Percentiles rank a stretch among this genome's conserved stretches.
These are phyloP conservation scores for Penaeus japonicus DNA, from an alignment of 1,140 invertebrate genomes.

Conservation along the genomic window DNA sequence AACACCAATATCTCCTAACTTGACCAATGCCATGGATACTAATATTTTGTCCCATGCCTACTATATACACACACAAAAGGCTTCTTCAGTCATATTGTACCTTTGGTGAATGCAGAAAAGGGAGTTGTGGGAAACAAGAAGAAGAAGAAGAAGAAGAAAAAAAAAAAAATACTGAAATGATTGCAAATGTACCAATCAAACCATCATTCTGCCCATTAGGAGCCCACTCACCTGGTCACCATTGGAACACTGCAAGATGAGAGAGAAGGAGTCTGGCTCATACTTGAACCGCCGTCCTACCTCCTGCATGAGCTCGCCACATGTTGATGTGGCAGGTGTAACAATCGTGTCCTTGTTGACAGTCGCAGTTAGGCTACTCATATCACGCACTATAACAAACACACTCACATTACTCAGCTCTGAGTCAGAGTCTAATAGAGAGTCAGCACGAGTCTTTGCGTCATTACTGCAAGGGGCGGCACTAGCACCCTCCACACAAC, in stretches of 20 bases:
- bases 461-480: neutral
- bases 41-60: too few relatives aligned
- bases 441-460: neutral
- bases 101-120: too few relatives aligned
- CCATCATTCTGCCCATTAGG: neutral
- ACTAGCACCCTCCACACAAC: neutral
- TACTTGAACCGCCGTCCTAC: constrained; percentile 69
- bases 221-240: constrained; percentile 57
- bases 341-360: constrained; percentile 65
- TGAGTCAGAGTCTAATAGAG: constrained; percentile 1
- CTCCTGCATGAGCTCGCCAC: constrained; percentile 66
- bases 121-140: too few relatives aligned
- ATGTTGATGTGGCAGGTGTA: constrained; percentile 67
- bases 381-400: constrained; percentile 69
- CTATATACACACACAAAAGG: too few relatives aligned
- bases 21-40: too few relatives aligned
- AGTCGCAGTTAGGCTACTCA: constrained; percentile 64
- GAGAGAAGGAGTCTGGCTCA: constrained; percentile 67
- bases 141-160: neutral
- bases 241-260: constrained; percentile 64
- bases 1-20: too few relatives aligned
- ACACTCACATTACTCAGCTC: constrained; percentile 61
- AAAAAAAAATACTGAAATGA: neutral
- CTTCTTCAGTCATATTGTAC: too few relatives aligned
- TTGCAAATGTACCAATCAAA: constrained; percentile 15